Conservation (phyloP, 2,113 vertebrate genomes). For the Rhombomys opimus region DNA sequence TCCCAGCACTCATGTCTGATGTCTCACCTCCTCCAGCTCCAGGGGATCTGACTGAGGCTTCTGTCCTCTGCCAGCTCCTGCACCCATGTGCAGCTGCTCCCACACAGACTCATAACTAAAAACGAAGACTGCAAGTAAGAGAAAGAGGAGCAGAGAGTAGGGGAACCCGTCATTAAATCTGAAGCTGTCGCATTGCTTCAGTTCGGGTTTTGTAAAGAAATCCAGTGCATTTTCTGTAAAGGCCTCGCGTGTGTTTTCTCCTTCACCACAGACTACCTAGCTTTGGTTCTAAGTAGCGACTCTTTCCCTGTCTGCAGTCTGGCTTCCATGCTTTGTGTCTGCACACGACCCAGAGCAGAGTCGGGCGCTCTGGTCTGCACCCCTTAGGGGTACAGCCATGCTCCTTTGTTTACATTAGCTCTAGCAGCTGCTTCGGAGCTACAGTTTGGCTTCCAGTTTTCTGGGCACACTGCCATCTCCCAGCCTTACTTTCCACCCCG, state of each 20-base stretch:
- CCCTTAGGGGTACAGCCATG: background rate
- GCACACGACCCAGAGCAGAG: background rate
- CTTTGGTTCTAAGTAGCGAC: slow-evolving; percentile 6
- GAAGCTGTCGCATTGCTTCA: background rate
- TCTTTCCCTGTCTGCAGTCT: background rate
- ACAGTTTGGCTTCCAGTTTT: background rate
- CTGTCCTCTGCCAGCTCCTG: background rate
- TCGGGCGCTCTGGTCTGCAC: background rate
- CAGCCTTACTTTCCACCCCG: background rate
- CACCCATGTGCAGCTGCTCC: too few relatives aligned
- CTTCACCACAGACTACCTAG: slow-evolving; percentile 13
- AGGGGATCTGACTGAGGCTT: background rate
- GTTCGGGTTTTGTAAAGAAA: slow-evolving; percentile 15
- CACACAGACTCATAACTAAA: background rate
- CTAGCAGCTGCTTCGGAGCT: background rate
- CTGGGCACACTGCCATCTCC: background rate
- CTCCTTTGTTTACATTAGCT: background rate
- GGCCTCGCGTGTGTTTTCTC: background rate
- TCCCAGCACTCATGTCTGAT: background rate
- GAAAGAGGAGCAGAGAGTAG: background rate
- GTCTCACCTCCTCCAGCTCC: background rate
- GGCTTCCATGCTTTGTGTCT: background rate
- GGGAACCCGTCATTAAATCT: background rate
- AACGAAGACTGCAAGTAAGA: too few relatives aligned
- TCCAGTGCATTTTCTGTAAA: background rate